Base-by-base conservation (phyloP, 2,113 vertebrate species). In the Pao palembangensis region DNA sequence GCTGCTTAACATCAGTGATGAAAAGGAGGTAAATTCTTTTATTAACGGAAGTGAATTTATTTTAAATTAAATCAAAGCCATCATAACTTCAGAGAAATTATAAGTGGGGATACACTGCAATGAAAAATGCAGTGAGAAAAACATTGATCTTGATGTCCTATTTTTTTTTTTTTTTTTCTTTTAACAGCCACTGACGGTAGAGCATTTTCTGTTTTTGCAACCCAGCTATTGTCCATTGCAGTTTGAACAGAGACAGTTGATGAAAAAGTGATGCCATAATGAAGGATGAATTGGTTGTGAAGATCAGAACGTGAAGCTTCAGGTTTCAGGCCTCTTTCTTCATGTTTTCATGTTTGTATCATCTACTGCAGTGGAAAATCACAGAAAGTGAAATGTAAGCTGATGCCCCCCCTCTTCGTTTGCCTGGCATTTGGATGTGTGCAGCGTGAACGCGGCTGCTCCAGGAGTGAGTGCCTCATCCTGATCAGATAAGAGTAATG, bases 401-500 rank as follows among this genome's bases (percentile, higher is more conserved):
- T 47, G 25, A 28, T 6, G 25, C 25, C 44, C 15, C n/a, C n/a
- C 16, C 14, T 17, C 44, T 47, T 47, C 14, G n/a, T 16, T 47
- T 47, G n/a, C 44, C 44, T 16, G 1, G 15, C 44, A 16, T 47
- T 47, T 47, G 38, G 55, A 50, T 17, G 68, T 6, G 64, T 67
- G 69, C 51, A 65, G 74, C 46, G 71, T 69, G 78, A 72, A 38
- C 34, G 34, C 34, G 61, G 82, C 79, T 43, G 78, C 69, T 14
- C 64, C 48, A 72, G 71, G 74, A 83, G 80, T 60, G 57, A 80
- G 73, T 61, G 71, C 80, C 78, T 84, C 78, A 66, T 64, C 66
- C 73, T 81, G 77, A 89, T 89, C 88, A 87, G 88, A 89, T 89
- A 89, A 87, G 88, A 89, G 83, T 87, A 87, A 89, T 89, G 86